Percentiles rank a stretch among this genome's conserved stretches.
Evolutionary conservation across 2,797 vertebrate species (phyloP).

Genomic region (Champsocephalus gunnari): DNA sequence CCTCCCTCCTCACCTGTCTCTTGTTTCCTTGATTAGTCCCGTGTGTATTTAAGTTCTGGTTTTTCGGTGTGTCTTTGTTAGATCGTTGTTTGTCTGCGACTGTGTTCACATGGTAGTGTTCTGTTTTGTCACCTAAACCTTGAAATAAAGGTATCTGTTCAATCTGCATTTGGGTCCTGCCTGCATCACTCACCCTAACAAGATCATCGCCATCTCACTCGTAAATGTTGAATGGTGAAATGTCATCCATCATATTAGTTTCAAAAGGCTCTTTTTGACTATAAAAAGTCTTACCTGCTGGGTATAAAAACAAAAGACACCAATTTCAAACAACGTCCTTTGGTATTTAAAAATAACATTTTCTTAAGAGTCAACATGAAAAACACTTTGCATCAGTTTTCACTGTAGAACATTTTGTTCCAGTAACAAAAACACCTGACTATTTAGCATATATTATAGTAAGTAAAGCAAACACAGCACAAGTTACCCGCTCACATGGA

Average conservation of each 20-base stretch:
- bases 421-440: not conserved
- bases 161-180: too few relatives aligned
- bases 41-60: too few relatives aligned
- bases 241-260: not conserved
- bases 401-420: not conserved
- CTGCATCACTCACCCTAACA: too few relatives aligned
- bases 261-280: not conserved
- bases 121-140: too few relatives aligned
- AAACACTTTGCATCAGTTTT: not conserved
- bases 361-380: not conserved
- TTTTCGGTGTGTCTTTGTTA: too few relatives aligned
- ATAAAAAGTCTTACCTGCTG: not conserved
- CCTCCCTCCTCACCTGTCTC: too few relatives aligned
- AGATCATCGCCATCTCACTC: rapidly evolving
- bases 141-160: too few relatives aligned
- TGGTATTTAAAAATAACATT: not conserved
- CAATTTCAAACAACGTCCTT: not conserved
- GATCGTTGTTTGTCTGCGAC: too few relatives aligned
- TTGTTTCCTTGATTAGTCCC: too few relatives aligned
- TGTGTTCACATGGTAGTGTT: too few relatives aligned
- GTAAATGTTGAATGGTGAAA: not conserved
- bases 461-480: not conserved
- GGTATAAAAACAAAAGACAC: not conserved
- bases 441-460: not conserved
- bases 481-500: not conserved